phyloP scores from a whole-genome alignment of 2,113 vertebrate genomes.

The rat (Rattus norvegicus) region GRCr8 NC_086038.1:43280501-43281000 shows the following conservation, averaged over 20 bases:
- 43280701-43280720: neutral
- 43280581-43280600: slow-evolving; percentile 23
- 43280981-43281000: neutral
- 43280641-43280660: neutral
- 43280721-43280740: neutral
- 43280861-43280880: neutral
- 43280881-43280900: neutral
- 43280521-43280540: neutral
- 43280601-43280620: neutral
- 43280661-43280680: neutral
- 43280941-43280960: neutral
- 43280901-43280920: neutral
- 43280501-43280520: slow-evolving; percentile 15
- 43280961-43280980: neutral
- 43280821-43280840: neutral
- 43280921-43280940: neutral
- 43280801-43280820: neutral
- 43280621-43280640: neutral
- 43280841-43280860: neutral
- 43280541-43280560: neutral
- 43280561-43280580: neutral
- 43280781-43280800: neutral
- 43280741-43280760: neutral
- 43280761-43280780: neutral
- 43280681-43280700: neutral